Evolutionary conservation across 1,140 invertebrate species (phyloP).

Genomic region (Zaprionus nigranus): DNA sequence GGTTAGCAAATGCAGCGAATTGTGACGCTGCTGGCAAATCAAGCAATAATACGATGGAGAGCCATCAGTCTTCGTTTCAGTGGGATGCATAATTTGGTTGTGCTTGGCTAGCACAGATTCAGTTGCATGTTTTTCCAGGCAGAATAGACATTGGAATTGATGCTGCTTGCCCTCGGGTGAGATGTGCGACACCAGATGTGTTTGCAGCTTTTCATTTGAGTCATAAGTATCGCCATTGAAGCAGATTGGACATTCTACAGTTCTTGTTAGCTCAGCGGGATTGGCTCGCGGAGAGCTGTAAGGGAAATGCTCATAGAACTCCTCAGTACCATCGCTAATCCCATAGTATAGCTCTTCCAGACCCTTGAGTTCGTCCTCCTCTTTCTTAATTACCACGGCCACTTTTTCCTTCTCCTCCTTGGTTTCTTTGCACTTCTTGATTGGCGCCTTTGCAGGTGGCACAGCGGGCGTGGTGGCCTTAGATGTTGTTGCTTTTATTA

Average conservation of each 20-base stretch:
- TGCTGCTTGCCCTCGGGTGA: slow-evolving; percentile 83
- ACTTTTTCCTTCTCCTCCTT: slow-evolving; percentile 67
- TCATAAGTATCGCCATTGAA: slow-evolving; percentile 84
- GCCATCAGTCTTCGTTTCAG: slow-evolving; percentile 86
- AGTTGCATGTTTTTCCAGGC: slow-evolving; percentile 85
- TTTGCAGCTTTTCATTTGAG: slow-evolving; percentile 88
- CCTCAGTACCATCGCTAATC: slow-evolving; percentile 70
- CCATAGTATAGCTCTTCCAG: slow-evolving; percentile 82
- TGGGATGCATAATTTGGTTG: slow-evolving; percentile 86
- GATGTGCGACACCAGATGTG: slow-evolving; percentile 89
- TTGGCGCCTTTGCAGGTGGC: slow-evolving; percentile 14
- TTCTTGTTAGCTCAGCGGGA: slow-evolving; percentile 47
- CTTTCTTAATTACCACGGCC: slow-evolving; percentile 67
- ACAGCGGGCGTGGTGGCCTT: slow-evolving; percentile 31
- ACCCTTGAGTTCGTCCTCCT: slow-evolving; percentile 77
- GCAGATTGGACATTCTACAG: slow-evolving; percentile 86
- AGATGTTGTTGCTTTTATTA: slow-evolving; percentile 23
- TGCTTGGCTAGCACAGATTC: slow-evolving; percentile 85
- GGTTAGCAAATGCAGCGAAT: slow-evolving; percentile 87
- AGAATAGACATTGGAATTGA: slow-evolving; percentile 86
- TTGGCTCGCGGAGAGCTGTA: slow-evolving; percentile 62
- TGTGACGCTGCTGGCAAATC: slow-evolving; percentile 88
- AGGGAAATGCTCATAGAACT: slow-evolving; percentile 72
- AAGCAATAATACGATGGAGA: slow-evolving; percentile 87
- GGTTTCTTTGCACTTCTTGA: slow-evolving; percentile 50